Evolutionary conservation across 2,113 vertebrate species (phyloP), one percentile per base, ranked within the genome.

Genomic region (Montifringilla adamsi): DNA sequence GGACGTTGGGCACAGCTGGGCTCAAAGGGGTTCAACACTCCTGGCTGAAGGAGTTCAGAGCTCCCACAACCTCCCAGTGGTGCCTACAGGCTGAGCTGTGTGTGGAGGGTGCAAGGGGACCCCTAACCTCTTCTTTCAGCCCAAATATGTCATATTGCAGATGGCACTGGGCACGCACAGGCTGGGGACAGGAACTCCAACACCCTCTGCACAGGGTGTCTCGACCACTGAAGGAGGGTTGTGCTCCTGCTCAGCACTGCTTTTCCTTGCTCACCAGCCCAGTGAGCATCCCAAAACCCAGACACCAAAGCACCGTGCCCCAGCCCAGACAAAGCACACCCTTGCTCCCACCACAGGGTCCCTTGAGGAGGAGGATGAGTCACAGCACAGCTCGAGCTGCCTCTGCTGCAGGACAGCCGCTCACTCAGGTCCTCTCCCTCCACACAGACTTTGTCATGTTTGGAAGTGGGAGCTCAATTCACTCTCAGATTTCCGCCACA

Each of bases 1-100:
- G 2, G 27, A 1, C 31, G 9, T 2, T 0, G 0, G 26, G 49
- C 31, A 44, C 28, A 14, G 13, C 19, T 0, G 0, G 55, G 50
- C 22, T 58, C 41, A 6, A 6, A 55, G 41, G 60, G 44, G 21
- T 24, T 69, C 55, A 35, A 0, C 5, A 4, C 12, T 59, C 62
- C 13, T 43, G 49, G 10, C 13, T 39, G 64, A 47, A 66, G 82
- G 73, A 47, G 2, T 5, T 49, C 15, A 13, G 63, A 60, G 44
- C 2, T 11, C 11, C 8, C 18, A 43, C 30, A 35, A 2, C 9
- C 26, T 56, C 52, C 6, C 0, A 0, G 0, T 2, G n/a, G 16
- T 53, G 37, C 39, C 79, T 18, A 3, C 4, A 21, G 46, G 12
- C n/a, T 35, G 55, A 87, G 14, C 33, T 68, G 10, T 22, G 33